Percentiles rank a stretch among this genome's conserved stretches.
Evolutionary conservation across 2,113 vertebrate genomes (phyloP).

Genomic region (Burhinus bistriatus): DNA sequence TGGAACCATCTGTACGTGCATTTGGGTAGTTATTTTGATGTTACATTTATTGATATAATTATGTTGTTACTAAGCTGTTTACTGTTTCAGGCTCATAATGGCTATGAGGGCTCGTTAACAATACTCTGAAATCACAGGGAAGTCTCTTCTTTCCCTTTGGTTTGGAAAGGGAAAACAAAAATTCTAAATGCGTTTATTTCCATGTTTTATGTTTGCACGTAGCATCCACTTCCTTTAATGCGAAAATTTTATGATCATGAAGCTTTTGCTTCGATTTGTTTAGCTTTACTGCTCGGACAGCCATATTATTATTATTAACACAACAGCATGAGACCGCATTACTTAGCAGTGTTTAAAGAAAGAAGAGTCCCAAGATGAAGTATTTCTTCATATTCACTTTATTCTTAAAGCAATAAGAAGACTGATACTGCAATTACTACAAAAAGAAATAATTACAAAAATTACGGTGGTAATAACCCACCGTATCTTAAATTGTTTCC

Average conservation of each 20-base stretch:
- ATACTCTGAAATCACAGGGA: background rate
- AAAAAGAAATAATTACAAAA: background rate
- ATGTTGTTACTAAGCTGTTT: background rate
- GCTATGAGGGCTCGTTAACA: background rate
- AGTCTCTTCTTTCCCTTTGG: background rate
- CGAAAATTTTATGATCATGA: background rate
- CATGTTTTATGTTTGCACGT: background rate
- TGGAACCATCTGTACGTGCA: background rate
- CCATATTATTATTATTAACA: background rate
- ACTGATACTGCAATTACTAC: background rate
- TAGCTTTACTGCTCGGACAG: background rate
- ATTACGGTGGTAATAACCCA: background rate
- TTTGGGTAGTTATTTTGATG: background rate
- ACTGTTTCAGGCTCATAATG: background rate
- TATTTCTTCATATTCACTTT: background rate
- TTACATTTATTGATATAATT: slow-evolving; percentile 40
- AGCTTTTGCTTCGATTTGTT: background rate
- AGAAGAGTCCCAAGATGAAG: background rate
- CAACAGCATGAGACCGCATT: background rate
- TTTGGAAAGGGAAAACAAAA: background rate
- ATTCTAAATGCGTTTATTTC: background rate
- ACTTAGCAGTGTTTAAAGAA: background rate
- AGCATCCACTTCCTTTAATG: background rate
- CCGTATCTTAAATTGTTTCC: background rate
- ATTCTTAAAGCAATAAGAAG: background rate